Conservation (phyloP, 1,140 invertebrate genomes). For the Cyrtorhinus lividipennis region DNA sequence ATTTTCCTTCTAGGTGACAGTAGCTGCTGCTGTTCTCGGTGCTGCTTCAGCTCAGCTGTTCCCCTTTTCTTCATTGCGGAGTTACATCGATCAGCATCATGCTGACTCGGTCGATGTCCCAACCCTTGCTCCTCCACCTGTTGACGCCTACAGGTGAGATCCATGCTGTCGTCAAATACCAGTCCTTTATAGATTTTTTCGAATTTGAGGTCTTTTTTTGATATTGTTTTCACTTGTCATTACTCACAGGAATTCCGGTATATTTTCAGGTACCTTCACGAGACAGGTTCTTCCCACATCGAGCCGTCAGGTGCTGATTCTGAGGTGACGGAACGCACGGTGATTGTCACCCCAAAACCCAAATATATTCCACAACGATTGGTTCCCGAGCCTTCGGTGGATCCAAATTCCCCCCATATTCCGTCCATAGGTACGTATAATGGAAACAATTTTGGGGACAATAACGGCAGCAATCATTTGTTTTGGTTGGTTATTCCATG, state of each 20-base stretch:
- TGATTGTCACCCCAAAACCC: constrained; percentile 15
- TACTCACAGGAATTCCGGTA: too few relatives aligned
- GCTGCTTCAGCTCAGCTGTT: constrained; percentile 10
- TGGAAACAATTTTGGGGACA: neutral
- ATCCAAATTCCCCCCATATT: neutral
- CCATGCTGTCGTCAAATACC: too few relatives aligned
- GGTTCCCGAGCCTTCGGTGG: neutral
- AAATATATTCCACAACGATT: constrained; percentile 1
- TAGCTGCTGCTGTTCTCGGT: neutral
- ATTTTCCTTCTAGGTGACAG: too few relatives aligned
- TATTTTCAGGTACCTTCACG: neutral
- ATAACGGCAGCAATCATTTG: neutral
- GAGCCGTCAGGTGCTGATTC: neutral
- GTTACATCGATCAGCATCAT: constrained; percentile 12
- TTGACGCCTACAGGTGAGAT: neutral
- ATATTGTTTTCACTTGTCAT: too few relatives aligned
- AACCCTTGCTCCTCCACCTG: neutral
- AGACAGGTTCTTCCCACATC: constrained; percentile 7
- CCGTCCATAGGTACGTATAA: neutral
- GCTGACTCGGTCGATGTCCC: neutral
- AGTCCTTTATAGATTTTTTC: too few relatives aligned
- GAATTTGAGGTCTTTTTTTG: too few relatives aligned
- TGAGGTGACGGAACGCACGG: neutral
- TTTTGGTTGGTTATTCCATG: too few relatives aligned
- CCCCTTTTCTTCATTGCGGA: constrained; percentile 17